Evolutionary conservation across 1,140 invertebrate genomes (phyloP), one percentile per base, ranked within the genome.

Genomic region (Helicoverpa armigera): DNA sequence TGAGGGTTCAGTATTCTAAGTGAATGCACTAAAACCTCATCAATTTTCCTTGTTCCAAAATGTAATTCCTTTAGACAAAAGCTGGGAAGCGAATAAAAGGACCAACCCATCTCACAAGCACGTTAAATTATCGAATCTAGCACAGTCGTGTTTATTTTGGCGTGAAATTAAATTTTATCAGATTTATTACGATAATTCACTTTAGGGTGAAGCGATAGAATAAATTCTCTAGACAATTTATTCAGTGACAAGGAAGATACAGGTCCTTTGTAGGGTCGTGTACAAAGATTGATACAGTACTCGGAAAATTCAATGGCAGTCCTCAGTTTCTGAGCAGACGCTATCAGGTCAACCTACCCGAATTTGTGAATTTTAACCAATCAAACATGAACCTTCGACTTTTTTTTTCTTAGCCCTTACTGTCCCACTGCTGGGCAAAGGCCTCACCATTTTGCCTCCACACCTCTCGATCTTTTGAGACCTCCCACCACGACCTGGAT

Each of bases 141-240:
- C 50, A 29, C 50, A 72, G 50, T 54, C 50, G 18, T 72, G 69
- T 72, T 72, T 51, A 72, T 72, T 72, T 69, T 53, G 12, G 18
- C 69, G 69, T 72, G 69, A 72, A 72, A 72, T 72, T 72, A 72
- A 72, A 50, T 72, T 72, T 72, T 72, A 72, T 72, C 23, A 31
- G 48, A 54, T 72, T 72, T 72, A 70, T 67, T 70, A 70, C 67
- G 18, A 70, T 70, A 53, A 72, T 54, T 72, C 50, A 53, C 50
- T 72, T 72, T n/a, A n/a, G 69, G 18, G 48, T 31, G 9, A 53
- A 72, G 29, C 23, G 69, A 53, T 31, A 72, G 18, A 72, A 72
- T 72, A 72, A 23, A 72, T 72, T 72, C 23, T 54, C 23, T 23
- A 29, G 53, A 70, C 9, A 70, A 72, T 54, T 54, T 53, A n/a